Base-by-base conservation (phyloP, 2,888 invertebrate genomes). In the Agrotis exclamationis region DNA sequence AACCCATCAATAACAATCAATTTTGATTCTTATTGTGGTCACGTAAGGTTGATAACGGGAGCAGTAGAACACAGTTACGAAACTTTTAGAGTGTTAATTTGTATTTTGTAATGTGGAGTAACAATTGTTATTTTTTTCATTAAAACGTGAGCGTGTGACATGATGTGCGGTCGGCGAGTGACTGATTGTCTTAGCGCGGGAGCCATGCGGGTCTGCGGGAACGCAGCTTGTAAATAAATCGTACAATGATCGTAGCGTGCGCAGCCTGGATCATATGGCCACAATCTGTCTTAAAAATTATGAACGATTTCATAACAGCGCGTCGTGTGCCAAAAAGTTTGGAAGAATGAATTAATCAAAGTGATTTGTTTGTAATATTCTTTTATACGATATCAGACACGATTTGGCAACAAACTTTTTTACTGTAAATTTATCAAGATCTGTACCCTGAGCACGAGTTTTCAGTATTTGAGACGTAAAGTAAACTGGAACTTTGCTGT, bases 201-300 rank as follows among this genome's bases (percentile, higher is more conserved):
- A 86, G 70, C 76, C 67, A 83, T 78, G 85, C 79, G 86, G 85
- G 85, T 65, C 81, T 78, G 85, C 79, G 86, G 85, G 85, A 86
- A 74, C 76, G 62, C 58, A 54, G 54, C 79, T 69, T 83, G 81
- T 85, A 85, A 85, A 85, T 85, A 83, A 77, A 77, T 65, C 81
- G 69, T 72, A 77, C 77, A 85, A 81, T 80, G 67, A 86, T 86
- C 76, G 77, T 44, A 65, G 80, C 83, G 72, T 73, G 81, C 83
- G 86, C 85, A 84, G 59, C 70, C 62, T 39, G 20, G 58, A 68
- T 73, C 60, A 79, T 79, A 58, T 65, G 67, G 73, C 28, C 78
- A 28, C 51, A 62, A 33, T 53, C 39, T 60, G 79, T 33, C 53
- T 54, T 62, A 54, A 28, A 65, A 58, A 28, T 53, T 54, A 45